Base-by-base conservation (phyloP, 1,140 invertebrate genomes). In the Delia radicum region DNA sequence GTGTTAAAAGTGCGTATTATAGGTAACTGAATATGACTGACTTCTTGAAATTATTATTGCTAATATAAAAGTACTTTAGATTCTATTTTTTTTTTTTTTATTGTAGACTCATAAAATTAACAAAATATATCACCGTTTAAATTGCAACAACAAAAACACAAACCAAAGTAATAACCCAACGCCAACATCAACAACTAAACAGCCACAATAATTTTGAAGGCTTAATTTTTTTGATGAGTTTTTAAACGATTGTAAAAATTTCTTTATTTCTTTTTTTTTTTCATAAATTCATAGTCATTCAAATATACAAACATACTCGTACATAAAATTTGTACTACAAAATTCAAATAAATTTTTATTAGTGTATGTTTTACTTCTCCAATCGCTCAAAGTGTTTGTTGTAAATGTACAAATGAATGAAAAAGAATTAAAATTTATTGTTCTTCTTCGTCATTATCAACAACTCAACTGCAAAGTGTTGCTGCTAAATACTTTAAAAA, bases 221-320 rank as follows among this genome's bases (percentile, higher is more conserved):
- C 81, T 81, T 82, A 83, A 84, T 84, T 72, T 81, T 81, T 84
- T 83, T 84, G 82, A 84, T 81, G 81, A 80, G 80, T 84, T 84
- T 84, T 84, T 84, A 84, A 84, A 84, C 81, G 82, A 82, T 84
- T 84, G 82, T 84, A 82, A 82, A 84, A 65, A 42, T 42, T 42
- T 15, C 3, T 42, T 42, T 42, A 42, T 42, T 42, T 33, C 31
- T 33, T 33, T 33, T 33, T 33, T 33, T n/a, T 55, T 21, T 55
- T 13, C 18, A 10, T 4, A n/a, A 21, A 10, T 21, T 55, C 18
- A n/a, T 55, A 21, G 48, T 2, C 12, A n/a, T 55, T 21, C 18
- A 10, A 63, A 63, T n/a, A 48, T 3, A 13, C 24, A 63, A 63
- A 63, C 24, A 15, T 21, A 61, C 55, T 6, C 15, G n/a, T 21